These are phyloP conservation scores for Silurus aristotelis DNA, from an alignment of 2,797 vertebrate genomes.

Conservation along the genomic window DNA sequence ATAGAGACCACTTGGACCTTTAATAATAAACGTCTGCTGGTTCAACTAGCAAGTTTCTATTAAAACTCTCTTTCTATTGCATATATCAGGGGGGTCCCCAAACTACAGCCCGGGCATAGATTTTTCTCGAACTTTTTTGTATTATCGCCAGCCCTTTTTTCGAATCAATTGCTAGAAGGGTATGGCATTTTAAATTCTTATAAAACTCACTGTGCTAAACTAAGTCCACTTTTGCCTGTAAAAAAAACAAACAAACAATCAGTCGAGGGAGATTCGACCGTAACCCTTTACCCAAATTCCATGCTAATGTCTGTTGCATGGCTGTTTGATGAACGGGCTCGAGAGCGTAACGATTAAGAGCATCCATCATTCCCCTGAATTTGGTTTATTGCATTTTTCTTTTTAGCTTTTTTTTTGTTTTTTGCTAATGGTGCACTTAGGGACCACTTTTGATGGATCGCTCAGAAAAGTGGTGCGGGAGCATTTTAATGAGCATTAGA, in stretches of 20 bases:
- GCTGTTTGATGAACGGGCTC: constrained; percentile 21
- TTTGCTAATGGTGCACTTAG: neutral
- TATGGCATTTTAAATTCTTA: neutral
- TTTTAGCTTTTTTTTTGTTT: neutral
- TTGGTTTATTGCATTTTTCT: neutral
- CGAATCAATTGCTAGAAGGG: neutral
- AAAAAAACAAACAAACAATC: neutral
- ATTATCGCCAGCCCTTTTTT: neutral
- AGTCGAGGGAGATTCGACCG: neutral
- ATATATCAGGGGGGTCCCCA: no score
- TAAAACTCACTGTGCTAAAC: neutral
- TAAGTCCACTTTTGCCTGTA: neutral
- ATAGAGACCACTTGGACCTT: no score
- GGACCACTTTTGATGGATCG: neutral
- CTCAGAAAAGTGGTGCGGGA: no score
- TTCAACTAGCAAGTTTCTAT: no score
- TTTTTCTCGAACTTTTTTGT: no score
- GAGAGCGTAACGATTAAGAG: neutral
- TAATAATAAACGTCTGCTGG: no score
- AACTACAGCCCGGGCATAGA: no score
- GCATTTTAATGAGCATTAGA: no score
- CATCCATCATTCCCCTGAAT: constrained; percentile 28
- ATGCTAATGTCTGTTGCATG: neutral
- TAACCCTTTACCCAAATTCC: neutral
- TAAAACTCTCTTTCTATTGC: no score